Evolutionary conservation across 2,113 vertebrate species (phyloP), one percentile per base, ranked within the genome.

Genomic region (Ramphastos sulfuratus): DNA sequence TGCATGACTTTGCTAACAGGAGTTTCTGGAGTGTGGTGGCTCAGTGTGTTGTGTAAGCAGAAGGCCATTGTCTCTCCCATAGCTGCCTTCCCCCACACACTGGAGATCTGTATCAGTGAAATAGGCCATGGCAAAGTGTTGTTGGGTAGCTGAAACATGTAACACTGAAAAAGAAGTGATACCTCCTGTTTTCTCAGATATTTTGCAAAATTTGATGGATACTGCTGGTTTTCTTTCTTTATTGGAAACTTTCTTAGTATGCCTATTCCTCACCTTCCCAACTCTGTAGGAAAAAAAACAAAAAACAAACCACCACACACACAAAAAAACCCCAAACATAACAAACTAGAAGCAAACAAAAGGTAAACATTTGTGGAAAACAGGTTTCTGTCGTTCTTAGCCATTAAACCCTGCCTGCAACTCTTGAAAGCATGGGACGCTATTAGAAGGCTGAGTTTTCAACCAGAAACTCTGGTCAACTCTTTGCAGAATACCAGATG

Each of bases 21-120:
- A 77, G 67, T 85, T 87, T 89, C 54, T 81, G 1, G 77, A 89
- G 37, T 78, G 33, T 93, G 65, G 65, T 83, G 79, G 79, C 60
- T 95, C 48, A 39, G 11, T 76, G 28, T 52, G 56, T 95, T 95
- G 82, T 91, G 82, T 77, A 91, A 93, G 93, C 93, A 93, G 84
- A 61, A 79, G 78, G 64, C 76, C 48, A 94, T 94, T 94, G 79
- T 87, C 71, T 86, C 44, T 91, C 69, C 35, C 56, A 7, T 93
- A 88, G 80, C 90, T 1, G 2, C 59, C 82, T 93, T 87, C 73
- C 93, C 90, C 50, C 79, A n/a, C 69, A 35, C 33, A 11, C 60
- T 88, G 85, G 56, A 85, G 90, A 92, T 90, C 30, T 64, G 7
- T 90, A 71, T 94, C 94, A 67, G 42, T 85, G 75, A 63, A 80